These are phyloP conservation scores for Apis dorsata DNA, from an alignment of 1,140 invertebrate species.

Conservation along the genomic window DNA sequence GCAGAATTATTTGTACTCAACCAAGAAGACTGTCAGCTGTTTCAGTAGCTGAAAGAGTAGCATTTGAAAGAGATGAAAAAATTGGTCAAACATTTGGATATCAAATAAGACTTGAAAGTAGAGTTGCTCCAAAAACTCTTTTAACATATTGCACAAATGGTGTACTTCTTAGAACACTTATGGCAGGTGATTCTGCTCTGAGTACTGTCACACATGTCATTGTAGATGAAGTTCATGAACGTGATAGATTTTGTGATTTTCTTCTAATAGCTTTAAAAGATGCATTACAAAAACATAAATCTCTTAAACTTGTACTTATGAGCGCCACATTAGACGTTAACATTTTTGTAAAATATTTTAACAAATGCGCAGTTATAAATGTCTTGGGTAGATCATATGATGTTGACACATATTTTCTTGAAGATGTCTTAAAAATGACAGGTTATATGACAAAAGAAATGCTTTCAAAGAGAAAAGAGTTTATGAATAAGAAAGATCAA, in stretches of 20 bases:
- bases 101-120: conserved; percentile 93
- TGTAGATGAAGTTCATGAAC: conserved; percentile 97
- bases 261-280: conserved; percentile 92
- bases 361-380: conserved; percentile 87
- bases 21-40: conserved; percentile 95
- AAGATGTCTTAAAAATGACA: conserved; percentile 89
- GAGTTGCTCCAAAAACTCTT: conserved; percentile 89
- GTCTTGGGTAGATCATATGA: conserved; percentile 90
- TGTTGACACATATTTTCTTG: conserved; percentile 90
- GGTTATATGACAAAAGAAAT: conserved; percentile 86
- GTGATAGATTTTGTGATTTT: conserved; percentile 96
- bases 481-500: conserved; percentile 79
- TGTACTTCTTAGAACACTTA: conserved; percentile 91
- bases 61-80: conserved; percentile 92
- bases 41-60: conserved; percentile 89
- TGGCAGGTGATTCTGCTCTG: conserved; percentile 86
- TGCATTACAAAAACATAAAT: conserved; percentile 85
- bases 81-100: conserved; percentile 95
- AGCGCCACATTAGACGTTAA: conserved; percentile 94
- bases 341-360: conserved; percentile 92
- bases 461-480: conserved; percentile 77
- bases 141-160: conserved; percentile 96
- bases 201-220: conserved; percentile 91
- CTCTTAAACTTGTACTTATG: conserved; percentile 94
- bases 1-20: conserved; percentile 95